phyloP scores from a whole-genome alignment of 30 jellyfish, hydroid and myxozoan genomes.

The Turritopsis dohrnii region DNA sequence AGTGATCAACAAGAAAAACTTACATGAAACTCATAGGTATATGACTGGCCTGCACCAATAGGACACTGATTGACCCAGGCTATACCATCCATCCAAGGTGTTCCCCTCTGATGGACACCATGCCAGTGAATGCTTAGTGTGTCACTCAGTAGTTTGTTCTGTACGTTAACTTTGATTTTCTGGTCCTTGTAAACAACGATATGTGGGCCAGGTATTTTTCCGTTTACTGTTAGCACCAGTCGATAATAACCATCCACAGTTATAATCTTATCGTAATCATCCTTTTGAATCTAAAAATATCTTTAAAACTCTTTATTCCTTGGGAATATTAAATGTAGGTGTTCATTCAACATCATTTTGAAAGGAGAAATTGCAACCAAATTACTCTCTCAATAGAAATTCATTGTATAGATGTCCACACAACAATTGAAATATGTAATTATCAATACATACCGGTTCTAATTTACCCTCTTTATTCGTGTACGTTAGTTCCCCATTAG shows the following conservation, averaged over 20 bases:
- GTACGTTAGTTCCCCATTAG: neutral
- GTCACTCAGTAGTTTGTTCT: conserved; percentile 54
- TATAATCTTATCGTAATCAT: conserved; percentile 21
- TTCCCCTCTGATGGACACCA: conserved; percentile 73
- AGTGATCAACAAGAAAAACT: too few species aligned
- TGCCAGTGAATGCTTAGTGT: conserved; percentile 81
- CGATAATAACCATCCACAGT: conserved; percentile 34
- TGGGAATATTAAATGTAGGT: too few species aligned
- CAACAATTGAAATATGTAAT: too few species aligned
- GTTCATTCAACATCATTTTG: too few species aligned
- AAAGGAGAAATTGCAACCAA: too few species aligned
- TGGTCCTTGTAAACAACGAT: conserved; percentile 40
- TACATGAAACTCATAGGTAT: neutral
- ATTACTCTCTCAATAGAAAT: too few species aligned
- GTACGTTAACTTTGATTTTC: conserved; percentile 31
- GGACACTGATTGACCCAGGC: conserved; percentile 83
- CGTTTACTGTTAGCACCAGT: conserved; percentile 38
- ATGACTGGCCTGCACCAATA: conserved; percentile 68
- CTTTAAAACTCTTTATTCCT: too few species aligned
- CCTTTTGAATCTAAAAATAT: neutral
- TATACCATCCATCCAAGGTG: conserved; percentile 96
- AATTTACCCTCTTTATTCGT: neutral
- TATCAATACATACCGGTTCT: neutral
- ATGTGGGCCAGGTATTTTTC: conserved; percentile 49
- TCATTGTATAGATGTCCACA: too few species aligned